phyloP scores from a whole-genome alignment of 2,113 vertebrate species.

The Eolophus roseicapilla region DNA sequence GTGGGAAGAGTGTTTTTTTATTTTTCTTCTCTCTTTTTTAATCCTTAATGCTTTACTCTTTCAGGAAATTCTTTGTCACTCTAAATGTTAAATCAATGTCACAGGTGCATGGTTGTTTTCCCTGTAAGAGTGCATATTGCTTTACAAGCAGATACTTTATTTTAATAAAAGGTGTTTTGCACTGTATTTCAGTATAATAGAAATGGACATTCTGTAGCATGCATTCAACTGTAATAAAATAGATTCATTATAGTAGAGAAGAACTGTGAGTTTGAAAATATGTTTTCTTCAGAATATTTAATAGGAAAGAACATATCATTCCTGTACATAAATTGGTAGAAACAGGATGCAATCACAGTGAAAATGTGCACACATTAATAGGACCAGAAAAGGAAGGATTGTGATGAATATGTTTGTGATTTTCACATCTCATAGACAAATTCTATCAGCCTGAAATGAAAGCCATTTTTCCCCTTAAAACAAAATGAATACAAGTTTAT shows the following conservation, averaged over 20 bases:
- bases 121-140: not conserved
- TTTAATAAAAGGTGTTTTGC: conserved; percentile 39
- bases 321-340: conserved; percentile 22
- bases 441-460: conserved; percentile 42
- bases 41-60: not conserved
- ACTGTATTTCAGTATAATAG: conserved; percentile 25
- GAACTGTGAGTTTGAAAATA: conserved; percentile 3
- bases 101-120: not conserved
- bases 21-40: not conserved
- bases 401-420: conserved; percentile 40
- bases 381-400: not conserved
- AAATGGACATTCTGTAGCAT: conserved; percentile 22
- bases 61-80: not conserved
- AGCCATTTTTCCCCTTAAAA: not conserved
- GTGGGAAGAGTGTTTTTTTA: not conserved
- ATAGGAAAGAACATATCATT: conserved; percentile 22
- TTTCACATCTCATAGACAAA: conserved; percentile 46
- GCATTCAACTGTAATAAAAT: conserved; percentile 51
- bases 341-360: conserved; percentile 7
- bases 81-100: conserved; percentile 14
- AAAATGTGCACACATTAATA: conserved; percentile 13
- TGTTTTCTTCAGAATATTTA: conserved; percentile 48
- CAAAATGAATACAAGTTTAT: not conserved
- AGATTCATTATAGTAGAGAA: conserved; percentile 36
- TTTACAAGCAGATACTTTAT: conserved; percentile 18